Conservation (phyloP, 2,888 invertebrate genomes). For the Liopterus haemorrhoidalis region DNA sequence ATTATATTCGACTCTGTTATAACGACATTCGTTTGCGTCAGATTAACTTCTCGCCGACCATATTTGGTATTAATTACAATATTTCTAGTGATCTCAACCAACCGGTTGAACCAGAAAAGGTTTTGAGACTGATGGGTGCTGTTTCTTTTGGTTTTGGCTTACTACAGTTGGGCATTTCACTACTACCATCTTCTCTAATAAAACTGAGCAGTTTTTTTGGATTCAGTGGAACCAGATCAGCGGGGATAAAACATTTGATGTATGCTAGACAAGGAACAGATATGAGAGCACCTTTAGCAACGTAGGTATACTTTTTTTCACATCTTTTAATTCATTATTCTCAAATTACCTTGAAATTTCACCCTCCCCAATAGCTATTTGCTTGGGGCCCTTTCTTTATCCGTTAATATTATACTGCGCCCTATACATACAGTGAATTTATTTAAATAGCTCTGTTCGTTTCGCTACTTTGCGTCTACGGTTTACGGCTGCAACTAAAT, state of each 20-base stretch:
- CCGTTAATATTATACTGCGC: too few relatives aligned
- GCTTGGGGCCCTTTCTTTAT: too few relatives aligned
- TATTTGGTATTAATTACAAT: too few relatives aligned
- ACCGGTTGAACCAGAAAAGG: conserved; percentile 48
- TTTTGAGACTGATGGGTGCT: conserved; percentile 58
- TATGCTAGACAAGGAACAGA: conserved; percentile 57
- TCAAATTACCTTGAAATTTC: conserved; percentile 1
- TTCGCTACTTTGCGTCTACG: too few relatives aligned
- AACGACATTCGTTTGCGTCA: too few relatives aligned
- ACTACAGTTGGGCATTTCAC: conserved; percentile 61
- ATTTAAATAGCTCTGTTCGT: too few relatives aligned
- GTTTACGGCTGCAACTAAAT: too few relatives aligned
- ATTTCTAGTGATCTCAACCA: too few relatives aligned
- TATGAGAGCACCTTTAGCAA: conserved; percentile 63
- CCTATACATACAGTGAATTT: too few relatives aligned
- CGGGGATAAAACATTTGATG: conserved; percentile 54
- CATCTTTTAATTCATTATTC: not conserved
- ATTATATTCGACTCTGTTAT: too few relatives aligned
- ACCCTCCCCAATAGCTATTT: too few relatives aligned
- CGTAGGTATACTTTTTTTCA: conserved; percentile 45
- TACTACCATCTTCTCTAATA: conserved; percentile 59
- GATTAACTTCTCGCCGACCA: too few relatives aligned
- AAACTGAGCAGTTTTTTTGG: conserved; percentile 58
- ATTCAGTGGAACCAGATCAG: conserved; percentile 57
- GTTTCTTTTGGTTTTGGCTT: conserved; percentile 66